Base-by-base conservation (phyloP, 1,140 invertebrate genomes). In the Papilio glaucus region DNA sequence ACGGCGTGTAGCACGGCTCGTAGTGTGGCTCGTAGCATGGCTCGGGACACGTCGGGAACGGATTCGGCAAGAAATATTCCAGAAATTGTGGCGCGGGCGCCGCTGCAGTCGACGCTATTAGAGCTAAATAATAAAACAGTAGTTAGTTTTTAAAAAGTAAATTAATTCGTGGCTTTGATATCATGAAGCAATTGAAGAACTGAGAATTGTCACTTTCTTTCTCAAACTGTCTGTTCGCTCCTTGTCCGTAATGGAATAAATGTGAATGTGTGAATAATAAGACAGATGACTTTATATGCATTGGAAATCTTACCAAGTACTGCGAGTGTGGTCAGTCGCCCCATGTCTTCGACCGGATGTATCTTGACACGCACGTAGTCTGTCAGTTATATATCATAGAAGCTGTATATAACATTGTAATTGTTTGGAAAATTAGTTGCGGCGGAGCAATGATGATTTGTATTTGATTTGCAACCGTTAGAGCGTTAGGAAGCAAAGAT, bases 241-340 rank as follows among this genome's bases (percentile, higher is more conserved):
- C n/a, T n/a, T n/a, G n/a, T n/a, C n/a, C n/a, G n/a, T n/a, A n/a
- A n/a, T n/a, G n/a, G n/a, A n/a, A n/a, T n/a, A n/a, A n/a, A n/a
- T n/a, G n/a, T n/a, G n/a, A n/a, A n/a, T n/a, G n/a, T n/a, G n/a
- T n/a, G n/a, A n/a, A n/a, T n/a, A n/a, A n/a, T n/a, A n/a, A n/a
- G n/a, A n/a, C n/a, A n/a, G n/a, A n/a, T n/a, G n/a, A n/a, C n/a
- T n/a, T n/a, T n/a, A n/a, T n/a, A n/a, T n/a, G n/a, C n/a, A n/a
- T n/a, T n/a, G 26, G 29, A 9, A 7, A 65, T 62, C 62, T 78
- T 74, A 88, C 86, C 84, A 79, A 88, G 73, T 41, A 88, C 63
- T 72, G 80, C 82, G 79, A 88, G 80, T 62, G 81, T 83, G 71
- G 79, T 78, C 45, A 75, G 57, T 65, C 79, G 78, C 84, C 82